These are phyloP conservation scores for Allophyes oxyacanthae DNA, from an alignment of 2,888 invertebrate species.

Conservation along the genomic window DNA sequence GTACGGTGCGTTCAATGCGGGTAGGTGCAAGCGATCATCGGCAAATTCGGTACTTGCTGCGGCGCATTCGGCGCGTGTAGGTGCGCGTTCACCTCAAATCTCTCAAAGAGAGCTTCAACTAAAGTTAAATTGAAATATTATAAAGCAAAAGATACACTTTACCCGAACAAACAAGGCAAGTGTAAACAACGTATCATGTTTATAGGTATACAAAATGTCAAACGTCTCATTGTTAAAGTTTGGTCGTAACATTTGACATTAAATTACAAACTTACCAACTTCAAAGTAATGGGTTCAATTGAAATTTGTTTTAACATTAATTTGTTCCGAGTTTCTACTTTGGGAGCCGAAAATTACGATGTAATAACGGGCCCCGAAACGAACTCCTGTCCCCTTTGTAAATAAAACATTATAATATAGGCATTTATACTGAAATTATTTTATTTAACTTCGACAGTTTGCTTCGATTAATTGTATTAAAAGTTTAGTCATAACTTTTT, in stretches of 20 bases:
- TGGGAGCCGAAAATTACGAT: constrained; percentile 50
- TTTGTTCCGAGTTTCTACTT: constrained; percentile 63
- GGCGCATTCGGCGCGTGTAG: too few species aligned
- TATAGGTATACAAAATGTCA: constrained; percentile 53
- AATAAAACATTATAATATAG: constrained; percentile 28
- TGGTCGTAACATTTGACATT: constrained; percentile 67
- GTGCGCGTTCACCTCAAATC: too few species aligned
- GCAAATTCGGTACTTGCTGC: too few species aligned
- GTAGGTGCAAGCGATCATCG: too few species aligned
- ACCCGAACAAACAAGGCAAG: constrained; percentile 11
- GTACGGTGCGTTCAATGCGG: too few species aligned
- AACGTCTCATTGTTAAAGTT: constrained; percentile 61
- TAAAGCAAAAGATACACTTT: too few species aligned
- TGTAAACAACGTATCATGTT: constrained; percentile 43
- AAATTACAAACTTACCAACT: constrained; percentile 73
- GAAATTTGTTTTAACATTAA: constrained; percentile 76
- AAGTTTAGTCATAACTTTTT: background rate
- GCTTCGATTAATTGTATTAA: constrained; percentile 8
- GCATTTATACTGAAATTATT: constrained; percentile 37
- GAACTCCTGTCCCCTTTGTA: constrained; percentile 40
- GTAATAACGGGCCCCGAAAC: constrained; percentile 38
- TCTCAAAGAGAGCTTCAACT: too few species aligned
- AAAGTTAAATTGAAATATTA: too few species aligned
- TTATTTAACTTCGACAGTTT: constrained; percentile 25
- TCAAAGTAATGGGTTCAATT: constrained; percentile 69